phyloP scores from a whole-genome alignment of 2,888 invertebrate genomes.

The Synergus laeviventris region DNA sequence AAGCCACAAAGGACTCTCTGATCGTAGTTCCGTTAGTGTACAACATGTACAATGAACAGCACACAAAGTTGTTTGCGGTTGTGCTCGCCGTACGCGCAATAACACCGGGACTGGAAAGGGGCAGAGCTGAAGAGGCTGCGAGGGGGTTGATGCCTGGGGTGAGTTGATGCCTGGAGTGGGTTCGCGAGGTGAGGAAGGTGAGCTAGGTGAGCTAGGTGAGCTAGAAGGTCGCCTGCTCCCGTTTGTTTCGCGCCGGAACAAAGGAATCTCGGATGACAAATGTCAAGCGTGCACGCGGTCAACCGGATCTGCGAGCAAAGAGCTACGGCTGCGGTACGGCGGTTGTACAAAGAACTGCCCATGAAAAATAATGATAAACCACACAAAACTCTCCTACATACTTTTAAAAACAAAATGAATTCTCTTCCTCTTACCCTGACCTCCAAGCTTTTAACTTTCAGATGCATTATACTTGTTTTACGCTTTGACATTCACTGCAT shows the following conservation, averaged over 20 bases:
- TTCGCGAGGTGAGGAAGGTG: constrained; percentile 37
- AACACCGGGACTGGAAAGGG: constrained; percentile 40
- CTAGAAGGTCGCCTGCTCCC: constrained; percentile 36
- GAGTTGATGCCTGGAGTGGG: constrained; percentile 10
- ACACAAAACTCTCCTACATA: background rate
- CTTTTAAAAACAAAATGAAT: background rate
- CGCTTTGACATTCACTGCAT: background rate
- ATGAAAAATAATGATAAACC: constrained; percentile 8
- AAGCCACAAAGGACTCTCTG: constrained; percentile 3
- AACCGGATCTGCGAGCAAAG: constrained; percentile 65
- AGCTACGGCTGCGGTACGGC: constrained; percentile 41
- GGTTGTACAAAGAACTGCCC: background rate
- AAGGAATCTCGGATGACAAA: constrained; percentile 71
- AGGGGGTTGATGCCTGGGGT: background rate
- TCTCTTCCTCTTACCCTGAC: background rate
- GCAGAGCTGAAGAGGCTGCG: constrained; percentile 17
- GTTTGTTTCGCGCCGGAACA: constrained; percentile 69
- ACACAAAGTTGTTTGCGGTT: constrained; percentile 41
- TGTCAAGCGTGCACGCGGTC: constrained; percentile 67
- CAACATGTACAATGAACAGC: background rate
- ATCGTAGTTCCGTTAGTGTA: background rate
- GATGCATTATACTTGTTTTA: background rate
- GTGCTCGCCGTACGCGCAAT: constrained; percentile 42
- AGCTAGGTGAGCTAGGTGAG: constrained; percentile 46
- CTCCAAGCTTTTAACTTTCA: background rate